Conservation (phyloP, 2,113 vertebrate species). For the Paramormyrops kingsleyae region DNA sequence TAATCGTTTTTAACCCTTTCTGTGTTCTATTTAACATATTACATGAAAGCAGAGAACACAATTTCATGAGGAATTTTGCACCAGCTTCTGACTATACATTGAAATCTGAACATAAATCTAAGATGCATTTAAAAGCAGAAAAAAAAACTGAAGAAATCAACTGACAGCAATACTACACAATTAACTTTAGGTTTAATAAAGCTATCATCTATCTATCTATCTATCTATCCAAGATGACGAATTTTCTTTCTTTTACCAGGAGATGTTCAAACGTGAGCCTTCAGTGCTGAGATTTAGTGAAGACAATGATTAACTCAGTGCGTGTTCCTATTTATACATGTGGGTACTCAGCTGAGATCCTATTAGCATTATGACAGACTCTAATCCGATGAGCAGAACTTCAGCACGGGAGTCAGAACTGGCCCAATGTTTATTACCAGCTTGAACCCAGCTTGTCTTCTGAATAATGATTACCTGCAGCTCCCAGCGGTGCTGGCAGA, state of each 20-base stretch:
- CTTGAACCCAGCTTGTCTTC: not conserved
- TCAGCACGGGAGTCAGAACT: not conserved
- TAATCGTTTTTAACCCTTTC: not conserved
- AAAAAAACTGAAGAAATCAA: too few species aligned
- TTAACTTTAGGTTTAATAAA: not conserved
- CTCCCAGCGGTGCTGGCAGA: not conserved
- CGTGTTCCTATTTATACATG: constrained; percentile 39
- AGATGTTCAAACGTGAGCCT: constrained; percentile 15
- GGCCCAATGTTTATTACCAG: not conserved
- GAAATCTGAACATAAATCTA: not conserved
- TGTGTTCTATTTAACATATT: not conserved
- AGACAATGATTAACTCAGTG: not conserved
- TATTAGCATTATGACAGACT: constrained; percentile 39
- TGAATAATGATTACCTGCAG: not conserved
- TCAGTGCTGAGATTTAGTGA: constrained; percentile 20
- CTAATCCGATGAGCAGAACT: constrained; percentile 21
- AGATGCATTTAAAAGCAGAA: not conserved
- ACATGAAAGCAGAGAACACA: not conserved
- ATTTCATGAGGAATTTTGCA: not conserved
- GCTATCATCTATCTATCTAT: not conserved
- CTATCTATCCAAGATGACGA: not conserved
- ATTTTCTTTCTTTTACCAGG: constrained; percentile 6
- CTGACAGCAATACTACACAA: not conserved
- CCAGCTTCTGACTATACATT: not conserved
- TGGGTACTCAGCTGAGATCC: constrained; percentile 39